phyloP scores from a whole-genome alignment of 2,888 invertebrate species.

The Teleiodes luculella region DNA sequence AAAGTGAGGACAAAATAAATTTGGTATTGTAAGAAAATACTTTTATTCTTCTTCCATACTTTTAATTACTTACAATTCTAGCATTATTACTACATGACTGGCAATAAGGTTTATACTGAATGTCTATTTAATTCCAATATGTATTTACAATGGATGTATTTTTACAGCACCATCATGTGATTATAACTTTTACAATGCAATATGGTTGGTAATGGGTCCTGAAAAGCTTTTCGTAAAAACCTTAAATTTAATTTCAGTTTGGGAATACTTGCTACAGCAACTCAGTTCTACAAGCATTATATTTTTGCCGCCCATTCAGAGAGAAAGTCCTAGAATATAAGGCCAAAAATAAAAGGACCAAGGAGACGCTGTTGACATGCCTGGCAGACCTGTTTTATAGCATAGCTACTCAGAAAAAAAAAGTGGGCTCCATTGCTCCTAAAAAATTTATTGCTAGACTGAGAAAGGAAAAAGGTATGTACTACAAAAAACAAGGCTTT shows the following conservation, averaged over 20 bases:
- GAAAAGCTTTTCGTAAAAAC: too few species aligned
- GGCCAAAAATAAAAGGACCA: constrained; percentile 95
- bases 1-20: too few species aligned
- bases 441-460: constrained; percentile 99
- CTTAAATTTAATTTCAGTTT: constrained; percentile 83
- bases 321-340: constrained; percentile 99
- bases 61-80: too few species aligned
- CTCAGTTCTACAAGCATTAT: constrained; percentile 98
- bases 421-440: constrained; percentile 99
- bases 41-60: too few species aligned
- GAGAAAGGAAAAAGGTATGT: constrained; percentile 96
- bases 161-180: too few species aligned
- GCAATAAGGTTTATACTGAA: too few species aligned
- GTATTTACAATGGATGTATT: too few species aligned
- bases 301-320: constrained; percentile 99
- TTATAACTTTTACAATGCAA: too few species aligned
- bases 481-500: neutral
- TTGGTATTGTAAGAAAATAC: too few species aligned
- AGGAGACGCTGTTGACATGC: constrained; percentile 98
- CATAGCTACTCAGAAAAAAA: constrained; percentile 99
- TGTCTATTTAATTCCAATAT: too few species aligned
- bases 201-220: too few species aligned
- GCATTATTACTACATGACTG: too few species aligned
- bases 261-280: constrained; percentile 99
- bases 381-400: constrained; percentile 99